phyloP scores from a whole-genome alignment of 64 coral and sea anemone species.

The Montipora efflorescens region DNA sequence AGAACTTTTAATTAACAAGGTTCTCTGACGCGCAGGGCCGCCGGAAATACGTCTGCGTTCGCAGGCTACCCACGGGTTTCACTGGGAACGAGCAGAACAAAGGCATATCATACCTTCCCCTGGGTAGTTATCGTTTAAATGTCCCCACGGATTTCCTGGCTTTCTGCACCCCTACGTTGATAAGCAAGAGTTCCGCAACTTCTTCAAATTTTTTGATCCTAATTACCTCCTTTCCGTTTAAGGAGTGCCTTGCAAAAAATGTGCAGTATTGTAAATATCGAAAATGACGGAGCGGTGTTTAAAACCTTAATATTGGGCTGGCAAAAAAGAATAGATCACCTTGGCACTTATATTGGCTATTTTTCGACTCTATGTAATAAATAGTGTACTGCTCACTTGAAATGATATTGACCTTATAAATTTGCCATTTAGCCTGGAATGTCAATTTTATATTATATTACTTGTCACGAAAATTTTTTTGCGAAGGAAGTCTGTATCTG shows the following conservation, averaged over 20 bases:
- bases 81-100: no score
- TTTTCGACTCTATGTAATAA: neutral
- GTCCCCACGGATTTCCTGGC: neutral
- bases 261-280: neutral
- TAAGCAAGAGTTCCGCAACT: constrained; percentile 3
- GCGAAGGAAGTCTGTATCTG: neutral
- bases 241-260: constrained; percentile 13
- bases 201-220: neutral
- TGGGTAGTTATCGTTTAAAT: neutral
- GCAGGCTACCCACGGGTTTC: no score
- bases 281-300: neutral
- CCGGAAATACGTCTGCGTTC: no score
- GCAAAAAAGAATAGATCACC: neutral
- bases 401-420: constrained; percentile 21
- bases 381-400: neutral
- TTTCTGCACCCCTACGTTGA: neutral
- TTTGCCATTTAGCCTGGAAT: constrained; percentile 48
- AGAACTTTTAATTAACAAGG: no score
- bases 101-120: neutral
- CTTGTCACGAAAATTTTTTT: constrained; percentile 32
- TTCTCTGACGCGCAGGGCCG: no score
- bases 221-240: neutral
- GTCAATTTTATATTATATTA: constrained; percentile 52
- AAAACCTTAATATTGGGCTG: neutral
- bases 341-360: neutral